Percentiles rank a stretch among this genome's conserved stretches.
Conservation (phyloP, 2,797 vertebrate species). For the Molothrus aeneus region DNA sequence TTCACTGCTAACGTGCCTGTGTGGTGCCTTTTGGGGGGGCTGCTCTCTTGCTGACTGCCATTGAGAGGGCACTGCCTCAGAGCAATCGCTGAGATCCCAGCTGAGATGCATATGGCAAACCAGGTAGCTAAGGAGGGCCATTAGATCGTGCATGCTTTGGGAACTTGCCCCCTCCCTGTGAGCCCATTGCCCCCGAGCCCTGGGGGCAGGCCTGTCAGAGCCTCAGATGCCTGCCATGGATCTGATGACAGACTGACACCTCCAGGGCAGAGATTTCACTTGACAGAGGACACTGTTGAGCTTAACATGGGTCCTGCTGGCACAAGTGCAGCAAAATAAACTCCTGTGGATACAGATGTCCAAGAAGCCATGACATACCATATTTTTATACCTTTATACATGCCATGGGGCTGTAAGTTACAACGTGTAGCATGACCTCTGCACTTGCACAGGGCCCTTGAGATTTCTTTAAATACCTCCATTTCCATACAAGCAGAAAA, state of each 20-base stretch:
- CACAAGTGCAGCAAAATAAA: not conserved
- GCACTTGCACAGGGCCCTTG: not conserved
- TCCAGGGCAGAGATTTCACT: not conserved
- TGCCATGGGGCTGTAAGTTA: not conserved
- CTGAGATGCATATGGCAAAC: not conserved
- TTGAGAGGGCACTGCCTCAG: not conserved
- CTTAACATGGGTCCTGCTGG: fast-evolving
- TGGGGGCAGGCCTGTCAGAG: not conserved
- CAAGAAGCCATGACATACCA: not conserved
- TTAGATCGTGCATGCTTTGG: not conserved
- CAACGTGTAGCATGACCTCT: not conserved
- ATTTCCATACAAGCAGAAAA: not conserved
- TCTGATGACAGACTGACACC: not conserved
- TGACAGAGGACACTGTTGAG: not conserved
- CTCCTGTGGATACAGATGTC: not conserved
- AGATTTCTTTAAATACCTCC: not conserved
- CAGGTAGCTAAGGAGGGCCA: not conserved
- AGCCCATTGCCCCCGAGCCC: not conserved
- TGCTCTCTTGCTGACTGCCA: not conserved
- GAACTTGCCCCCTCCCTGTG: not conserved
- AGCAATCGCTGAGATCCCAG: conserved; percentile 21
- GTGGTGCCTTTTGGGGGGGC: not conserved
- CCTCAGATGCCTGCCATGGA: not conserved
- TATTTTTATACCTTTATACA: not conserved
- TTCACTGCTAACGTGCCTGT: not conserved